Evolutionary conservation across 2,113 vertebrate genomes (phyloP).

Genomic region (Dipodomys spectabilis): DNA sequence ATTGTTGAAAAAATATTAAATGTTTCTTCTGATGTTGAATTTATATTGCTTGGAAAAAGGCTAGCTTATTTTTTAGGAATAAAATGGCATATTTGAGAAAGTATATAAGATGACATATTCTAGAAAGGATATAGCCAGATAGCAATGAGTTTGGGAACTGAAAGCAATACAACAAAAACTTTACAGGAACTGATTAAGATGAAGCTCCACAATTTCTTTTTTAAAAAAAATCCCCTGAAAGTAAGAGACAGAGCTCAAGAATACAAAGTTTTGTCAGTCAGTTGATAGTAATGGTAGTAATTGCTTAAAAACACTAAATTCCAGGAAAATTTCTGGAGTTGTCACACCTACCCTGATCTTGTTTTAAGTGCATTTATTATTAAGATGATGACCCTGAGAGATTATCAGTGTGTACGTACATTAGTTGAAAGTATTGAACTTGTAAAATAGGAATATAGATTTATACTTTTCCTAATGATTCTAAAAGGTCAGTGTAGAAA

Average conservation of each 20-base stretch:
- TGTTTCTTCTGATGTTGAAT: conserved; percentile 27
- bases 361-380: neutral
- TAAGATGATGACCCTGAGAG: neutral
- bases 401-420: neutral
- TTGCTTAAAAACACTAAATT: neutral
- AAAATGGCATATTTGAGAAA: too few relatives aligned
- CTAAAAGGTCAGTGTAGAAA: neutral
- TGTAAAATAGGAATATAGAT: neutral
- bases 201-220: neutral
- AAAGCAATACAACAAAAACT: neutral
- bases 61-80: neutral
- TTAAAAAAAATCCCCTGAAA: neutral
- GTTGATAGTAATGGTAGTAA: neutral
- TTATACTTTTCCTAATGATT: neutral
- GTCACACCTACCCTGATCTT: neutral
- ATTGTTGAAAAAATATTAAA: neutral
- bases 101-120: neutral
- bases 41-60: neutral
- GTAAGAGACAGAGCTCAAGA: neutral
- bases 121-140: neutral
- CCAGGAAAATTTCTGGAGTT: neutral
- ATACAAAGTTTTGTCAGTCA: neutral
- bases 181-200: neutral
- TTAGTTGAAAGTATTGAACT: neutral
- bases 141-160: neutral